Percentiles rank a stretch among this genome's conserved stretches.
phyloP scores from a whole-genome alignment of 2,113 vertebrate genomes.

The Tenebrosternarchus preto region DNA sequence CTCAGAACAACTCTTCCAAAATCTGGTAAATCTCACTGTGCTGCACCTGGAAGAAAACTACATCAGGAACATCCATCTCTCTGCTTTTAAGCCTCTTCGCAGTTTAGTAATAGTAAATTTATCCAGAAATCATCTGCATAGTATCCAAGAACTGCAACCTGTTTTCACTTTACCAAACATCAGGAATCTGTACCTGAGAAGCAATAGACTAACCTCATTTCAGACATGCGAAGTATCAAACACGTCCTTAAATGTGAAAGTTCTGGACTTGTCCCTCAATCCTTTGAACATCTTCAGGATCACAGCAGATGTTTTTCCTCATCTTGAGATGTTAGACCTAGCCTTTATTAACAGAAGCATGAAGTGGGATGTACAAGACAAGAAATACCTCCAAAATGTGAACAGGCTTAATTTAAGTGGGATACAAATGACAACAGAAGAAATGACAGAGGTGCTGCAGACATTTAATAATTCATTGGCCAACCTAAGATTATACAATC shows the following conservation, averaged over 20 bases:
- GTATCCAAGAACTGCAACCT: background rate
- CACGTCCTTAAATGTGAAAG: constrained; percentile 15
- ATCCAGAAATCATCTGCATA: constrained; percentile 4
- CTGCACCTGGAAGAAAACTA: too few relatives aligned
- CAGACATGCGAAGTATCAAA: constrained; percentile 12
- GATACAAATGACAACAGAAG: too few relatives aligned
- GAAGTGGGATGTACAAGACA: constrained; percentile 60
- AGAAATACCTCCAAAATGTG: too few relatives aligned
- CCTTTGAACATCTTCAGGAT: constrained; percentile 55
- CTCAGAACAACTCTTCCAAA: too few relatives aligned
- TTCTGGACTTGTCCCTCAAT: constrained; percentile 28
- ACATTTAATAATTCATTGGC: too few relatives aligned
- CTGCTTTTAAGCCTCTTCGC: constrained; percentile 11
- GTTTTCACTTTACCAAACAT: constrained; percentile 29
- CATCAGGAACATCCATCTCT: background rate
- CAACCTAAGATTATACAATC: too few relatives aligned
- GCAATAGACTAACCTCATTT: constrained; percentile 25
- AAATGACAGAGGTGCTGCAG: too few relatives aligned
- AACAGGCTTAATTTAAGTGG: too few relatives aligned
- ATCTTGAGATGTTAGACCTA: constrained; percentile 57
- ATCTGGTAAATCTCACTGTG: too few relatives aligned
- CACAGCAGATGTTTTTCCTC: constrained; percentile 61
- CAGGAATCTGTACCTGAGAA: background rate
- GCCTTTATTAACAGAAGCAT: constrained; percentile 9
- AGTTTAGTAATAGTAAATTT: constrained; percentile 33